Evolutionary conservation across 1,140 invertebrate species (phyloP).

Genomic region (Zaprionus davidi): DNA sequence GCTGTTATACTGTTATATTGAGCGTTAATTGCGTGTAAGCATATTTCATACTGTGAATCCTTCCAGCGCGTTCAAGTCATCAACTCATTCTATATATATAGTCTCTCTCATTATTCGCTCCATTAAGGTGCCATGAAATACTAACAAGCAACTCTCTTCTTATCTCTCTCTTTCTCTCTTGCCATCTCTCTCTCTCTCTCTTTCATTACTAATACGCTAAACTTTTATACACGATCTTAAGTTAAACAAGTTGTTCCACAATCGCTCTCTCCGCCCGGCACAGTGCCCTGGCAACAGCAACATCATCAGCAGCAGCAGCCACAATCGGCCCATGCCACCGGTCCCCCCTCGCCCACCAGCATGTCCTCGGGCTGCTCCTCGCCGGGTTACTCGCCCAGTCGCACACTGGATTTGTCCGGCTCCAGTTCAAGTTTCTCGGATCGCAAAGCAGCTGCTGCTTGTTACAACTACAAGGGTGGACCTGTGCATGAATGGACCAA

Average conservation of each 20-base stretch:
- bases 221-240: conserved; percentile 57
- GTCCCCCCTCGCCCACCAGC: conserved; percentile 87
- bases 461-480: conserved; percentile 88
- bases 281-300: conserved; percentile 86
- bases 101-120: conserved; percentile 18
- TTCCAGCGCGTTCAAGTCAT: conserved; percentile 17
- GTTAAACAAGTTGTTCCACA: conserved; percentile 87
- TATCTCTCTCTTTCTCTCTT: conserved; percentile 27
- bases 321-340: conserved; percentile 85
- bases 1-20: conserved; percentile 36
- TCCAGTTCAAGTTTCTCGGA: conserved; percentile 86
- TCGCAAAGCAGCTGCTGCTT: conserved; percentile 71
- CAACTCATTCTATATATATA: conserved; percentile 19
- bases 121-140: conserved; percentile 3
- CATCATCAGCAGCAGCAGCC: conserved; percentile 84
- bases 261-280: conserved; percentile 86
- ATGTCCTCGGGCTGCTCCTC: conserved; percentile 87
- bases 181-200: conserved; percentile 7
- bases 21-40: conserved; percentile 29
- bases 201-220: conserved; percentile 35
- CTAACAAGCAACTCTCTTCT: conserved; percentile 33
- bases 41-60: conserved; percentile 16
- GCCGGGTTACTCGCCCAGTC: conserved; percentile 84
- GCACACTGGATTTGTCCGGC: conserved; percentile 85
- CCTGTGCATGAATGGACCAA: conserved; percentile 93